Percentiles rank a stretch among this genome's conserved stretches.
Evolutionary conservation across 2,113 vertebrate genomes (phyloP).

Genomic region (Caretta caretta): DNA sequence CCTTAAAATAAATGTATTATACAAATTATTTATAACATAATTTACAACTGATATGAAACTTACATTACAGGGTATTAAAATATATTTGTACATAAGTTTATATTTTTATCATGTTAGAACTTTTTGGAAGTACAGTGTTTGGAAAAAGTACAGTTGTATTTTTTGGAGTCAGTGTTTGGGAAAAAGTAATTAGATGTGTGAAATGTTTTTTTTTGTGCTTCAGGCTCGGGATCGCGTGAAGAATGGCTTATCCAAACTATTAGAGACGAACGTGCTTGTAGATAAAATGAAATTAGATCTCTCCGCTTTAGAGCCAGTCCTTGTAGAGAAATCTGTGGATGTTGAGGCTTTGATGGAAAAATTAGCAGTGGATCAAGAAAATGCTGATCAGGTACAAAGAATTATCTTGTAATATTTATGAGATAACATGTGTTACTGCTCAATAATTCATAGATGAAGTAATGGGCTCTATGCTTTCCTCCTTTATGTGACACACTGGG

Average conservation of each 20-base stretch:
- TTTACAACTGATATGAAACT: neutral
- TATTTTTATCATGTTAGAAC: neutral
- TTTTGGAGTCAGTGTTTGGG: neutral
- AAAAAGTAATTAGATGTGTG: neutral
- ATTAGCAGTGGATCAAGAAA: conserved; percentile 85
- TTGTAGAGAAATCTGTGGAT: conserved; percentile 85
- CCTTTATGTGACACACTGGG: neutral
- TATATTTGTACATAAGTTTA: neutral
- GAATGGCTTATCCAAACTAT: conserved; percentile 85
- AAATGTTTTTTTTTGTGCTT: conserved; percentile 27
- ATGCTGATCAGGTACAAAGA: conserved; percentile 81
- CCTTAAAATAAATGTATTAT: neutral
- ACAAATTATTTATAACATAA: neutral
- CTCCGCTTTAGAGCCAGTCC: conserved; percentile 86
- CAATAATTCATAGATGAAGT: neutral
- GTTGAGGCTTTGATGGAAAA: conserved; percentile 87
- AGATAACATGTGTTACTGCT: neutral
- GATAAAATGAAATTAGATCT: conserved; percentile 89
- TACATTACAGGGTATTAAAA: neutral
- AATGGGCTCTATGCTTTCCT: neutral
- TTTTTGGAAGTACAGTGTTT: neutral
- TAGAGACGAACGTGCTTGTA: conserved; percentile 87
- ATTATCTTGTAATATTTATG: neutral
- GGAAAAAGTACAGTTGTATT: neutral
- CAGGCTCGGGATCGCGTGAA: conserved; percentile 88